Conservation (phyloP, 2,888 invertebrate species). For the Aplocera efformata region DNA sequence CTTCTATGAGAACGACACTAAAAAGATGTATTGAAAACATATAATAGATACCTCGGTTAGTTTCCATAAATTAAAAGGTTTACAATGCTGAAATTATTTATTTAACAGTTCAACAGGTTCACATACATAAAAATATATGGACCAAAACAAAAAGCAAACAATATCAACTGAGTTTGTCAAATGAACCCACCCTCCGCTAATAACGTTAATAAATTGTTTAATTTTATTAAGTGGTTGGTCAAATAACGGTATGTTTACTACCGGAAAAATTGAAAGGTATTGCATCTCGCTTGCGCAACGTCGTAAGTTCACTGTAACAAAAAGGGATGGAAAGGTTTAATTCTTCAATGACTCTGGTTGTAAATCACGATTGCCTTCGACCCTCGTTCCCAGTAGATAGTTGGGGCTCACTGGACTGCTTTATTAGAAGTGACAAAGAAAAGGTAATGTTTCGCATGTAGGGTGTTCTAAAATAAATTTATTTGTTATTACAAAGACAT, state of each 20-base stretch:
- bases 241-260: constrained; percentile 54
- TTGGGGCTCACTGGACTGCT: constrained; percentile 62
- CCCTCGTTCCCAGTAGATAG: constrained; percentile 39
- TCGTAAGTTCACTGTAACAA: constrained; percentile 3
- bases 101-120: constrained; percentile 5
- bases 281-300: constrained; percentile 21
- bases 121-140: neutral
- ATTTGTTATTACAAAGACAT: no score
- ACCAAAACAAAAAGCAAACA: constrained; percentile 11
- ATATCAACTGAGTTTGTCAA: constrained; percentile 30
- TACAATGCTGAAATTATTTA: constrained; percentile 18
- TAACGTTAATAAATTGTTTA: constrained; percentile 72
- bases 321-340: constrained; percentile 23
- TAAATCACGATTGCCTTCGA: constrained; percentile 30
- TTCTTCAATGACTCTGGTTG: constrained; percentile 27
- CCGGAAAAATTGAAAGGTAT: constrained; percentile 20
- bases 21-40: no score
- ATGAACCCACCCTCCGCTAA: constrained; percentile 54
- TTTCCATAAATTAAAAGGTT: no score
- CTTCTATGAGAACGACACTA: no score
- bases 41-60: no score
- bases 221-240: constrained; percentile 70
- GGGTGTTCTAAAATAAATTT: no score
- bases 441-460: constrained; percentile 49
- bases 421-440: constrained; percentile 68